These are phyloP conservation scores for Auanema freiburgensis DNA, from an alignment of 2,888 invertebrate species.

Conservation along the genomic window DNA sequence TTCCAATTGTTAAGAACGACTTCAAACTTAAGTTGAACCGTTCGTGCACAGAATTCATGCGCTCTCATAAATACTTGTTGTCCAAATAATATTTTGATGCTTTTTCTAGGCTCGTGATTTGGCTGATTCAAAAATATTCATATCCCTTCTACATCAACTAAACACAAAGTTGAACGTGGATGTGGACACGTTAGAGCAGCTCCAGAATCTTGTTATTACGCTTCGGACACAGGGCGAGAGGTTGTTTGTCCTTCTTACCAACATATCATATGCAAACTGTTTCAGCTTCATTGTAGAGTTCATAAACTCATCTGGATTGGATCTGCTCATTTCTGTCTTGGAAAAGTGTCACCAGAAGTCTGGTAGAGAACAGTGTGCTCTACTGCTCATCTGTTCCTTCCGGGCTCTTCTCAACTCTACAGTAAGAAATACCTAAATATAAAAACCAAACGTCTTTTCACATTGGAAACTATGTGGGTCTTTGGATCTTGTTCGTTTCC, in stretches of 20 bases:
- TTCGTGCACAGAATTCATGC: too few relatives aligned
- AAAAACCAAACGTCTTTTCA: not conserved
- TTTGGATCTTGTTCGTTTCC: not conserved
- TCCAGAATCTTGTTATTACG: conserved; percentile 53
- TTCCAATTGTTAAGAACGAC: not conserved
- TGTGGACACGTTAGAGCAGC: conserved; percentile 38
- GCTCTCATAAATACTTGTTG: too few relatives aligned
- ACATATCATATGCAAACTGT: conserved; percentile 10
- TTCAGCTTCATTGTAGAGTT: conserved; percentile 56
- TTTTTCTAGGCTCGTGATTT: too few relatives aligned
- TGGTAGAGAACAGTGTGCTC: conserved; percentile 39
- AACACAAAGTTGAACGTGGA: conserved; percentile 16
- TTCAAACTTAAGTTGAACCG: too few relatives aligned
- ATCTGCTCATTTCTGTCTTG: conserved; percentile 39
- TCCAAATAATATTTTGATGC: too few relatives aligned
- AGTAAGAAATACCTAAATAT: conserved; percentile 36
- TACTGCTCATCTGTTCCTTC: conserved; percentile 54
- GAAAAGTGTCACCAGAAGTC: conserved; percentile 37
- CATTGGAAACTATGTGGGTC: not conserved
- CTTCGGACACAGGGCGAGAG: conserved; percentile 54
- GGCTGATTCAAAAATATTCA: too few relatives aligned
- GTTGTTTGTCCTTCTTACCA: conserved; percentile 17
- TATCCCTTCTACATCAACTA: not conserved
- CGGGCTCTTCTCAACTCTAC: conserved; percentile 59
- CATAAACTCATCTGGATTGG: conserved; percentile 44